Evolutionary conservation across 1,140 invertebrate species (phyloP).

Genomic region (Portunus trituberculatus): DNA sequence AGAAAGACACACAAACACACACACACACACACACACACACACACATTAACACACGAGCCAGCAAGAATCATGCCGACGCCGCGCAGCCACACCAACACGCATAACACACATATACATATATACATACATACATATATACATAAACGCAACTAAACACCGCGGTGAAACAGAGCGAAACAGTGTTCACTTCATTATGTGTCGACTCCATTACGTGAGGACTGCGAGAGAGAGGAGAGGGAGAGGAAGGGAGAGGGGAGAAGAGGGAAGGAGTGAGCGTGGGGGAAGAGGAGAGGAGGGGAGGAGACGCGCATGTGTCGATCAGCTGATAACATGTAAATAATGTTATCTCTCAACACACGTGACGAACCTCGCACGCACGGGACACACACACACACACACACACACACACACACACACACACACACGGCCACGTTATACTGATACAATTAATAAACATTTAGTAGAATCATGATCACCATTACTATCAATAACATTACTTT

Average conservation of each 20-base stretch:
- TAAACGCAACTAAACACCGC: neutral
- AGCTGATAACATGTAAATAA: slow-evolving; percentile 11
- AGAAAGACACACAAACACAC: too few relatives aligned
- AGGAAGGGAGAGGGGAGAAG: neutral
- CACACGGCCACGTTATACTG: neutral
- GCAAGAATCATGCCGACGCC: too few relatives aligned
- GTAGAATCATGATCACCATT: slow-evolving; percentile 6
- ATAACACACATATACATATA: too few relatives aligned
- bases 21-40: too few relatives aligned
- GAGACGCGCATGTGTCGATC: neutral
- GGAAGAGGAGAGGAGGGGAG: neutral
- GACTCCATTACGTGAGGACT: neutral
- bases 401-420: slow-evolving; percentile 45
- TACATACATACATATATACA: too few relatives aligned
- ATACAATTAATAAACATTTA: neutral
- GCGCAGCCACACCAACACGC: too few relatives aligned
- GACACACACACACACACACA: slow-evolving; percentile 37
- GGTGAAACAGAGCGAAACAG: neutral
- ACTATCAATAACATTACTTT: slow-evolving; percentile 19
- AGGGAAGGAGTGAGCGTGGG: neutral
- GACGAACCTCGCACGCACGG: too few relatives aligned
- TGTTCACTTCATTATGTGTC: neutral
- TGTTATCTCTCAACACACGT: neutral
- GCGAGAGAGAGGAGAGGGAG: neutral
- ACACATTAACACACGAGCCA: too few relatives aligned